Percentiles rank a stretch among this genome's conserved stretches.
phyloP scores from a whole-genome alignment of 2,797 vertebrate genomes.

The Threskiornis aethiopicus region DNA sequence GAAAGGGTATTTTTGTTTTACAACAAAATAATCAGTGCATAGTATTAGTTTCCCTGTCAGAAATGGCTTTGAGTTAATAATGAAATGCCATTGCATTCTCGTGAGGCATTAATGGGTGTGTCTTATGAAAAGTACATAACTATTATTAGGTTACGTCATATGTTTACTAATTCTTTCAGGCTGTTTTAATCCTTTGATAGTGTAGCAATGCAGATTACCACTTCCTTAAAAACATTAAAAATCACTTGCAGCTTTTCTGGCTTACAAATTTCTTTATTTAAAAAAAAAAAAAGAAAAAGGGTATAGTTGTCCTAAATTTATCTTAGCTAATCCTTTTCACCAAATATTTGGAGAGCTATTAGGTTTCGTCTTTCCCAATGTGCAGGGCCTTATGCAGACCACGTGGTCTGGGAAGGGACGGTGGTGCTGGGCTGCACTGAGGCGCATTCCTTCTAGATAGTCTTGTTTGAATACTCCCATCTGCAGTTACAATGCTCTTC shows the following conservation, averaged over 20 bases:
- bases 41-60: neutral
- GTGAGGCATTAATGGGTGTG: neutral
- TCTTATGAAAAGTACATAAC: neutral
- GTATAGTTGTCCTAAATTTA: neutral
- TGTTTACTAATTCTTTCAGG: neutral
- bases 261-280: neutral
- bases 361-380: neutral
- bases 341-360: neutral
- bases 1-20: neutral
- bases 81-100: neutral
- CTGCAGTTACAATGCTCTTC: neutral
- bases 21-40: neutral
- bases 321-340: neutral
- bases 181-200: neutral
- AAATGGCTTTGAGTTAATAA: neutral
- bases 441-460: neutral
- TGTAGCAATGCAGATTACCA: neutral
- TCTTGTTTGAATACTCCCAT: neutral
- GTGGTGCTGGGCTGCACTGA: neutral
- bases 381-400: neutral
- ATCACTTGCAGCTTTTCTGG: neutral
- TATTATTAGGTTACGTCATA: neutral
- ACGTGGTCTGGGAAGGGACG: neutral
- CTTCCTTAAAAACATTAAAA: neutral
- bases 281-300: no score